These are phyloP conservation scores for Cephus pulcher DNA, from an alignment of 2,888 invertebrate species.

Conservation along the genomic window DNA sequence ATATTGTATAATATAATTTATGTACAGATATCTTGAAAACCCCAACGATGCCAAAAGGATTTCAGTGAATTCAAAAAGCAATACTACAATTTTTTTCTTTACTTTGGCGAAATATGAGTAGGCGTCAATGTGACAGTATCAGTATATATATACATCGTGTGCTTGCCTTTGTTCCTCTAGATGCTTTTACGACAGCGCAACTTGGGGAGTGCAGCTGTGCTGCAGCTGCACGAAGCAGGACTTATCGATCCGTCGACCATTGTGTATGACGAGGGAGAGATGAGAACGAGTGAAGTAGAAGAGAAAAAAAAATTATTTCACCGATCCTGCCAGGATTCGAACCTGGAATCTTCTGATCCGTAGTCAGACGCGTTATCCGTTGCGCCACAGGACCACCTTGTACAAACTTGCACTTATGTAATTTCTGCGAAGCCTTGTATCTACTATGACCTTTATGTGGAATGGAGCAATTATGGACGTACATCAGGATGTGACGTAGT, in stretches of 20 bases:
- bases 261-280: background rate
- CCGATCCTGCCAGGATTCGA: conserved; percentile 60
- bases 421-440: background rate
- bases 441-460: background rate
- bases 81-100: background rate
- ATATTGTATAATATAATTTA: background rate
- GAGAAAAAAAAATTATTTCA: conserved; percentile 21
- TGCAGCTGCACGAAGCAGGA: background rate
- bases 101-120: conserved; percentile 32
- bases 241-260: background rate
- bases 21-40: background rate
- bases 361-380: conserved; percentile 57
- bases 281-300: conserved; percentile 3
- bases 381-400: conserved; percentile 50
- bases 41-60: background rate
- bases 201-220: background rate
- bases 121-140: conserved; percentile 20
- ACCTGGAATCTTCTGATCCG: conserved; percentile 58
- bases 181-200: background rate
- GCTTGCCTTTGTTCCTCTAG: conserved; percentile 18
- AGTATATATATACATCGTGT: background rate
- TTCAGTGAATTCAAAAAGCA: background rate
- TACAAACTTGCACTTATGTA: background rate
- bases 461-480: background rate
- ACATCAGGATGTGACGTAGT: too few species aligned